A percentile compares a stretch with the other conserved stretches of the same genome.
Conservation (phyloP, 2,888 invertebrate species). For the Fragum whitleyi region DNA sequence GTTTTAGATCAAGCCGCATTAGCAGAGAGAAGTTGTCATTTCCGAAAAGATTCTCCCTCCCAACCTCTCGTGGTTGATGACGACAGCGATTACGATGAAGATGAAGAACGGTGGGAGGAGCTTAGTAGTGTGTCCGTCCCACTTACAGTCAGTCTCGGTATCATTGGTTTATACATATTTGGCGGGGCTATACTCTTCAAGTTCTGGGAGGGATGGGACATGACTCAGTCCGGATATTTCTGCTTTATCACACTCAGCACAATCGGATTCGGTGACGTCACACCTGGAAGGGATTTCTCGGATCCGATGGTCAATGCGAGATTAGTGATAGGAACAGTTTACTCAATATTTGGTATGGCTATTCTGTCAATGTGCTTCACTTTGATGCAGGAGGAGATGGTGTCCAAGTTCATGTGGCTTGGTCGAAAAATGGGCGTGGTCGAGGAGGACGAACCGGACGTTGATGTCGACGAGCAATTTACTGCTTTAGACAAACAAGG, state of each 20-base stretch:
- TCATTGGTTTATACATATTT: constrained; percentile 79
- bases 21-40: constrained; percentile 35
- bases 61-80: constrained; percentile 75
- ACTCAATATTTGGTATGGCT: constrained; percentile 85
- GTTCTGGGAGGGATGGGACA: constrained; percentile 84
- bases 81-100: constrained; percentile 80
- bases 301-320: constrained; percentile 80
- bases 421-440: constrained; percentile 83
- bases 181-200: constrained; percentile 84
- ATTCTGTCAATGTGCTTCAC: constrained; percentile 85
- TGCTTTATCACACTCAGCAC: constrained; percentile 85
- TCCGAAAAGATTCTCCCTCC: constrained; percentile 43
- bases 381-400: constrained; percentile 85
- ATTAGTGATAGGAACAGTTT: constrained; percentile 82
- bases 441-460: constrained; percentile 50
- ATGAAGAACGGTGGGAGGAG: constrained; percentile 82
- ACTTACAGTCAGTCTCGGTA: constrained; percentile 83
- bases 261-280: constrained; percentile 85
- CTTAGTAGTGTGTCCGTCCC: constrained; percentile 84
- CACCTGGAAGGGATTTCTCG: constrained; percentile 81
- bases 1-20: constrained; percentile 71
- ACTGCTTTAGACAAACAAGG: neutral
- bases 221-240: constrained; percentile 84
- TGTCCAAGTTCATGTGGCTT: constrained; percentile 84
- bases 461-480: constrained; percentile 1